These are phyloP conservation scores for Malacoctenus gilli DNA, from an alignment of 2,797 vertebrate genomes.

Conservation along the genomic window DNA sequence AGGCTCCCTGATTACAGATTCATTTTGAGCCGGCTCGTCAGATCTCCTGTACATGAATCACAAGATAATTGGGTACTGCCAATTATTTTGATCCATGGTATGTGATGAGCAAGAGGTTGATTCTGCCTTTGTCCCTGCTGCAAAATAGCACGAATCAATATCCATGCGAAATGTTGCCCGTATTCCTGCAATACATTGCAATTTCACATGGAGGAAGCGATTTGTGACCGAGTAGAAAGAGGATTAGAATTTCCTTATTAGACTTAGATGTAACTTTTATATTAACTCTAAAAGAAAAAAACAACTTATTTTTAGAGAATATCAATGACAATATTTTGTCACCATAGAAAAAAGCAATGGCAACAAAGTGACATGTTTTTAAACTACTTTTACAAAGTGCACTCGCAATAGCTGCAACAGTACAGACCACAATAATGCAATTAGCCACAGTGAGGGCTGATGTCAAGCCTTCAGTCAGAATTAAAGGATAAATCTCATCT, in stretches of 20 bases:
- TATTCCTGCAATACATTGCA: slow-evolving; percentile 26
- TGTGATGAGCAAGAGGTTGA: slow-evolving; percentile 61
- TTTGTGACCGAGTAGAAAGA: background rate
- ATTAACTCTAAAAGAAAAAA: slow-evolving; percentile 8
- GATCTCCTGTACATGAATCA: slow-evolving; percentile 69
- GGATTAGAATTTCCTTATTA: slow-evolving; percentile 7
- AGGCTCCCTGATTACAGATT: slow-evolving; percentile 64
- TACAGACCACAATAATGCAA: slow-evolving; percentile 49
- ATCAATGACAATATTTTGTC: slow-evolving; percentile 17
- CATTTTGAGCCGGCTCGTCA: slow-evolving; percentile 59
- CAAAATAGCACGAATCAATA: slow-evolving; percentile 58
- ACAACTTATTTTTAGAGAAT: slow-evolving; percentile 33
- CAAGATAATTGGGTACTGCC: slow-evolving; percentile 70
- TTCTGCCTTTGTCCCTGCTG: slow-evolving; percentile 39
- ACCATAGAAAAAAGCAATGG: slow-evolving; percentile 36
- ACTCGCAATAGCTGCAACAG: slow-evolving; percentile 17
- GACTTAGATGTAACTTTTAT: slow-evolving; percentile 6
- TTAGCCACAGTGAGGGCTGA: slow-evolving; percentile 47
- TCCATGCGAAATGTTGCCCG: slow-evolving; percentile 29
- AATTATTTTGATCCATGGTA: slow-evolving; percentile 75
- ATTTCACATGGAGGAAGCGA: background rate
- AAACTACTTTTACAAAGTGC: too few relatives aligned
- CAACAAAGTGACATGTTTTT: slow-evolving; percentile 34
- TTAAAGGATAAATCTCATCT: slow-evolving; percentile 59
- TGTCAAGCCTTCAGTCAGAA: slow-evolving; percentile 56